Base-by-base conservation (phyloP, 2,888 invertebrate species). In the Schrankia costaestrigalis region DNA sequence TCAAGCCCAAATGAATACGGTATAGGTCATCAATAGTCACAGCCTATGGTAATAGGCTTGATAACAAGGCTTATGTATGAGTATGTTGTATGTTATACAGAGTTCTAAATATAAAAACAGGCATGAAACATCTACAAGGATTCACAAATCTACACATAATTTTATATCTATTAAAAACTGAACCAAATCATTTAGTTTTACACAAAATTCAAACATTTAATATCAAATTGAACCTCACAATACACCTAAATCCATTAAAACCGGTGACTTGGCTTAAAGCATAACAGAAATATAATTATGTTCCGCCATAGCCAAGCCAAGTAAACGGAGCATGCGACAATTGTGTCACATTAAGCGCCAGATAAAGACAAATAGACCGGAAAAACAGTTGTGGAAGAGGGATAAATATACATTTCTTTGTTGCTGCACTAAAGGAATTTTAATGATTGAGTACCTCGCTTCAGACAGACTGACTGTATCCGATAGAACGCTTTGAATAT, bases 301-400 rank as follows among this genome's bases (percentile, higher is more conserved):
- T 52, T 43, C 47, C 55, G 42, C 49, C 55, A 56, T 56, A 57
- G 53, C 59, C 56, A 60, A 65, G 74, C 76, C 76, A 75, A 70
- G 69, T 66, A 78, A 86, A 83, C 84, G 72, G 83, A 77, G 77
- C 83, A 73, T 83, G 75, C 77, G 73, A 75, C 75, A 71, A 78
- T 80, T 70, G 71, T 78, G 82, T 83, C 85, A 83, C 83, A 83
- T 84, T 84, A 82, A 64, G 62, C 69, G 78, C 68, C 71, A 81
- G 83, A 85, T 77, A 82, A 77, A 80, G 84, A 85, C 82, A 84
- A 84, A 85, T 84, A 84, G 80, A 82, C 75, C 79, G 79, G 83
- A 83, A 84, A 84, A 83, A 80, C 78, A 63, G 69, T 67, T 66
- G 79, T 65, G 63, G 58, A 81, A 85, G 71, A 61, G 80, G 68